phyloP scores from a whole-genome alignment of 2,113 vertebrate genomes.

The Harpagus bidentatus region DNA sequence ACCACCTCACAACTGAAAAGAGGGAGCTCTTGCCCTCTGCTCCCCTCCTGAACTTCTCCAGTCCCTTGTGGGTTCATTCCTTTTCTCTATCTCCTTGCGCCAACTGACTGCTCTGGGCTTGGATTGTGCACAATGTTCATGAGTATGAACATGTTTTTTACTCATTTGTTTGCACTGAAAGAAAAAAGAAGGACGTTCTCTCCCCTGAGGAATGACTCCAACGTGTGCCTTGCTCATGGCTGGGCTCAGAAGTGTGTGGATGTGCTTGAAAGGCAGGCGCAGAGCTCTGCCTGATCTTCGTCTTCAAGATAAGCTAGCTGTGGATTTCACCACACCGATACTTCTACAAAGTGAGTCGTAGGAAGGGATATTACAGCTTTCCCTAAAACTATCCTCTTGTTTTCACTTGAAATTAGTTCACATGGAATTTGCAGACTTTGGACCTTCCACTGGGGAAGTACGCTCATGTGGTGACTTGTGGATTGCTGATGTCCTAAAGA shows the following conservation, averaged over 20 bases:
- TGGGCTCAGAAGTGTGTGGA: neutral
- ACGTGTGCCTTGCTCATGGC: neutral
- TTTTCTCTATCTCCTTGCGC: neutral
- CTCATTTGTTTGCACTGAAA: neutral
- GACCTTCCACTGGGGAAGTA: neutral
- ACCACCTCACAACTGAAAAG: neutral
- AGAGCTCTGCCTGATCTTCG: neutral
- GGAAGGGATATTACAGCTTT: neutral
- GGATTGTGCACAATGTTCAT: neutral
- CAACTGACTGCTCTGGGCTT: neutral
- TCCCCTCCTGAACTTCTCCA: neutral
- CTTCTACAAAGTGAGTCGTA: neutral
- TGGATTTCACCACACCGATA: neutral
- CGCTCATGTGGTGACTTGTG: neutral
- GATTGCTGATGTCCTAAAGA: neutral
- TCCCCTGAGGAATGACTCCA: neutral
- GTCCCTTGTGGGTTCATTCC: neutral
- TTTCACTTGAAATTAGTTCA: neutral
- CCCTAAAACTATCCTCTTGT: neutral
- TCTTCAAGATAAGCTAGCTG: neutral
- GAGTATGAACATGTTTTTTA: rapidly evolving
- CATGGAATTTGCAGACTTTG: neutral
- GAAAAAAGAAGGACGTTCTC: neutral
- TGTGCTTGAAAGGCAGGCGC: neutral
- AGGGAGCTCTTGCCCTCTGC: neutral